Evolutionary conservation across 2,113 vertebrate species (phyloP).

Genomic region (Petaurus breviceps): DNA sequence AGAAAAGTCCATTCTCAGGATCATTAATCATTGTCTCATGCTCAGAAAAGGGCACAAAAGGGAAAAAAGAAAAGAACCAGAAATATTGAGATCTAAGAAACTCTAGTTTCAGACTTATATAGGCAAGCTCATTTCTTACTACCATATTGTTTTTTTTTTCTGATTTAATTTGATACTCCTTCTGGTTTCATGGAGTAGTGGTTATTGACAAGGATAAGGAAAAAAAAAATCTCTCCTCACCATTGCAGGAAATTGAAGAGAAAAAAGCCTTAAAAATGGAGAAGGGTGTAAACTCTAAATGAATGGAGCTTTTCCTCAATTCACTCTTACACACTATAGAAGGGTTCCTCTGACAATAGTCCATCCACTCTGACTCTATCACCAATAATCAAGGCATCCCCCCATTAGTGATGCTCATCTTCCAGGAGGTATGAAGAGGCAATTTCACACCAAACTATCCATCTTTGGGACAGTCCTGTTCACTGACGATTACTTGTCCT

Average conservation of each 20-base stretch:
- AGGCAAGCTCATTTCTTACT: background rate
- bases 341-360: background rate
- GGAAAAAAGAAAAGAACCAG: background rate
- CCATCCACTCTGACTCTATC: background rate
- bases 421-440: background rate
- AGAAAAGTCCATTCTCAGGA: background rate
- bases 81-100: background rate
- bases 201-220: background rate
- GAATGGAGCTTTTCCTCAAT: background rate
- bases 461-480: background rate
- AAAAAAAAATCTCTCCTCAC: background rate
- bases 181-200: background rate
- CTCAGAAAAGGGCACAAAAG: background rate
- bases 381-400: background rate
- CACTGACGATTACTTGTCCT: background rate
- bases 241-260: background rate
- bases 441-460: background rate
- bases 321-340: background rate
- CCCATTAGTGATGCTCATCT: background rate
- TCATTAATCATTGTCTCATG: background rate
- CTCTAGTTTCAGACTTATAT: background rate
- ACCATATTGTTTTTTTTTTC: background rate
- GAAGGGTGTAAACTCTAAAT: background rate
- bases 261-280: background rate
- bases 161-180: background rate